phyloP scores from a whole-genome alignment of 2,113 vertebrate genomes.

The Archocentrus centrarchus region DNA sequence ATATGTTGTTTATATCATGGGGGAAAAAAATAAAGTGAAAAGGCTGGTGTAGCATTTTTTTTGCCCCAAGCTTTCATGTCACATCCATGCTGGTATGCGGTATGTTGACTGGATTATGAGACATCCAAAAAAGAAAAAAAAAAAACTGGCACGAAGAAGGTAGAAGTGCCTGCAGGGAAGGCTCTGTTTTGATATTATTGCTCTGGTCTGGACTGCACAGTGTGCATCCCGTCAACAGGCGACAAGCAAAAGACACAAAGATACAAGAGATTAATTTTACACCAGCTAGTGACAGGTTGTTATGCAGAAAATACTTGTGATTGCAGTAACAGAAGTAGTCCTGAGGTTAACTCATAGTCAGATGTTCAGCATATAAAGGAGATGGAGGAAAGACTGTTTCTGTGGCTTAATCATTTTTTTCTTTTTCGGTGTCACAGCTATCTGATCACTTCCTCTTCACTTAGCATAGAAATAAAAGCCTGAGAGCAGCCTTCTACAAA shows the following conservation, averaged over 20 bases:
- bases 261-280: not conserved
- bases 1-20: not conserved
- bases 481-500: not conserved
- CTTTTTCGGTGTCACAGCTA: not conserved
- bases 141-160: not conserved
- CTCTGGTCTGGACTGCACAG: not conserved
- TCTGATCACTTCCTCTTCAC: not conserved
- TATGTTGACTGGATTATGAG: not conserved
- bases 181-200: conserved; percentile 1
- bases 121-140: not conserved
- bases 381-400: not conserved
- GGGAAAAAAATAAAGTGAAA: not conserved
- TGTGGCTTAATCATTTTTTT: not conserved
- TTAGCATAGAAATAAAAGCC: not conserved
- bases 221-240: not conserved
- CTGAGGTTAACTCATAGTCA: not conserved
- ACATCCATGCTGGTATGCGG: not conserved
- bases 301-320: not conserved
- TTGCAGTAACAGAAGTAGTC: not conserved
- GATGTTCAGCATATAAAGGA: not conserved
- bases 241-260: not conserved
- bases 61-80: not conserved
- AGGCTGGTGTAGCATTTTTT: not conserved
- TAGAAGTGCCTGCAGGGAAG: not conserved
- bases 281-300: not conserved